Evolutionary conservation across 2,888 invertebrate genomes (phyloP), one percentile per base, ranked within the genome.

Genomic region (Atherix ibis): DNA sequence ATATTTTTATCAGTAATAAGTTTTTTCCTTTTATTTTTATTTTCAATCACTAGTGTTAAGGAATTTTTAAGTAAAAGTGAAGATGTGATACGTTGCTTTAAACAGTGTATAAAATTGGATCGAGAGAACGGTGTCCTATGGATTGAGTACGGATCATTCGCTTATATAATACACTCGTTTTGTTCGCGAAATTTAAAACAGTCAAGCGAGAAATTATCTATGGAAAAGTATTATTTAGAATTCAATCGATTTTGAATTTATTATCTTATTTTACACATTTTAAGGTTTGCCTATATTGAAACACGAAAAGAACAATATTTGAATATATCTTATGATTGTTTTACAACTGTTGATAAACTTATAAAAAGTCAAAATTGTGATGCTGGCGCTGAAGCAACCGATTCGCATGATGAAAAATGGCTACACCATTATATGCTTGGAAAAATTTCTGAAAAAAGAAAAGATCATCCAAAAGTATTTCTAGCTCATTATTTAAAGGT

Each of bases 371-470:
- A 40, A 3, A 40, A 40, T 13, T 38, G 41, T 13, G 48, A 48
- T 5, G 37, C 39, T 3, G 6, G 13, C 4, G 28, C 40, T 12
- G 44, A 47, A 4, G 48, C 45, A 29, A 40, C 43, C 19, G 68
- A 36, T 19, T 57, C 65, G 2, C 73, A 74, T 42, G 89, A 91
- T 52, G 92, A 94, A 51, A 70, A 80, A 37, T 95, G 94, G 94
- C 64, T 92, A 22, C 78, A 84, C 50, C 84, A 87, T 56, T 94
- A 92, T 52, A 89, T 94, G 82, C 64, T 94, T n/a, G 94, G 89
- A 0, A 95, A 95, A 70, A 80, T 92, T 34, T 73, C 81, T 0
- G 92, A 94, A 56, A 95, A 94, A 52, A 71, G 73, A 38, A 76
- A 76, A 43, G 74, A 76, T 42, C 71, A 76, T 36, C 80, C 85